Base-by-base conservation (phyloP, 2,113 vertebrate genomes). In the Nyctibius bracteatus region DNA sequence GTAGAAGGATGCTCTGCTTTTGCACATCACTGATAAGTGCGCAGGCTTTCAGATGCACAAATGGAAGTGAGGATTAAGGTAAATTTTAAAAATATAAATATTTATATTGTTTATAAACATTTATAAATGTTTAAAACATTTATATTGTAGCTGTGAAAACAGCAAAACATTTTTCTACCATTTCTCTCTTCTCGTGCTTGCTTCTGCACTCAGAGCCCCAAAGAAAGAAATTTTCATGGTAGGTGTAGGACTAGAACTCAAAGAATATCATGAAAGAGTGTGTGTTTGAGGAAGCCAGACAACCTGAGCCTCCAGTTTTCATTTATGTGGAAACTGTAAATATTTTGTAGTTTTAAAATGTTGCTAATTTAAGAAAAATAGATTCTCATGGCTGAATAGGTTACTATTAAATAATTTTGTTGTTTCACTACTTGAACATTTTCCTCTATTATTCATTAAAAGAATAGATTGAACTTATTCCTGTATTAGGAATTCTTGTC, bases 21-120 rank as follows among this genome's bases (percentile, higher is more conserved):
- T 71, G n/a, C 23, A 13, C 20, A 4, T 12, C 12, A 14, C 11
- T 2, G 2, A 6, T 30, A 18, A 2, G 7, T 8, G 8, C 0
- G 1, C 0, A 2, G 31, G 12, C 10, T 58, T 88, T 68, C 44
- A 62, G 30, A 14, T 31, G 12, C 6, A 5, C 12, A 27, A 10
- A 5, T 23, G 15, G 46, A 59, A 54, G 15, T 7, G 10, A 28
- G 8, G 19, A 17, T 21, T 57, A 61, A 72, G 11, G 21, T 17
- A 59, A 61, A 23, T 21, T 73, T 52, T 25, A 16, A 52, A 81
- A 86, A 3, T 5, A 2, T n/a, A n/a, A n/a, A n/a, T n/a, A n/a
- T n/a, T n/a, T n/a, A n/a, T n/a, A n/a, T n/a, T n/a, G n/a, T n/a
- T n/a, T n/a, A n/a, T n/a, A n/a, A n/a, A n/a, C n/a, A n/a, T n/a